A percentile compares a stretch with the other conserved stretches of the same genome.
Evolutionary conservation across 2,113 vertebrate genomes (phyloP).

Genomic region (Scytalopus superciliaris): DNA sequence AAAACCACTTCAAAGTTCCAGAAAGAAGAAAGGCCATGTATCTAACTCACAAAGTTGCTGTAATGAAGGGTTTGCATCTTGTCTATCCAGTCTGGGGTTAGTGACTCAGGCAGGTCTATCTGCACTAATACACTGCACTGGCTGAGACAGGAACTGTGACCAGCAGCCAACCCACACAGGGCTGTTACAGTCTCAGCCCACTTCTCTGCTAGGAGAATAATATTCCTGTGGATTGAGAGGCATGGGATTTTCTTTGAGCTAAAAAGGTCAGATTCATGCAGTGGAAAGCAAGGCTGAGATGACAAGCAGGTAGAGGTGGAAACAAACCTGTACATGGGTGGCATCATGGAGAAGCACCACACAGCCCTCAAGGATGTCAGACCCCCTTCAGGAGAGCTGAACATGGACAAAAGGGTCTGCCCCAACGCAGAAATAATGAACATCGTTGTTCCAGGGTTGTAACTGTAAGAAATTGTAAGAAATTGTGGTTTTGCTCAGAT

Average conservation of each 20-base stretch:
- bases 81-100: not conserved
- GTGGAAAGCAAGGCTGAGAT: not conserved
- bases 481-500: not conserved
- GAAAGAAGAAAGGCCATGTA: not conserved
- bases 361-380: fast-evolving
- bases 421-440: not conserved
- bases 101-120: not conserved
- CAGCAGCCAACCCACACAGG: not conserved
- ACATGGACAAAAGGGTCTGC: not conserved
- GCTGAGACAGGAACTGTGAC: not conserved
- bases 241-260: not conserved
- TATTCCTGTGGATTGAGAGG: not conserved
- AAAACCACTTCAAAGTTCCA: conserved; percentile 28
- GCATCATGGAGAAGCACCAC: not conserved
- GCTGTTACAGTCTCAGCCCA: not conserved
- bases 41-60: not conserved
- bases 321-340: not conserved
- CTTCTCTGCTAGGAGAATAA: not conserved
- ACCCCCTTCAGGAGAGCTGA: not conserved
- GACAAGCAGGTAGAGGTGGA: not conserved
- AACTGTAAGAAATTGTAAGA: too few species aligned
- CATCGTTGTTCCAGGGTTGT: not conserved
- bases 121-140: not conserved
- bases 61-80: not conserved
- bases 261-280: fast-evolving